Evolutionary conservation across 1,140 invertebrate species (phyloP).

Genomic region (Drosophila sechellia): DNA sequence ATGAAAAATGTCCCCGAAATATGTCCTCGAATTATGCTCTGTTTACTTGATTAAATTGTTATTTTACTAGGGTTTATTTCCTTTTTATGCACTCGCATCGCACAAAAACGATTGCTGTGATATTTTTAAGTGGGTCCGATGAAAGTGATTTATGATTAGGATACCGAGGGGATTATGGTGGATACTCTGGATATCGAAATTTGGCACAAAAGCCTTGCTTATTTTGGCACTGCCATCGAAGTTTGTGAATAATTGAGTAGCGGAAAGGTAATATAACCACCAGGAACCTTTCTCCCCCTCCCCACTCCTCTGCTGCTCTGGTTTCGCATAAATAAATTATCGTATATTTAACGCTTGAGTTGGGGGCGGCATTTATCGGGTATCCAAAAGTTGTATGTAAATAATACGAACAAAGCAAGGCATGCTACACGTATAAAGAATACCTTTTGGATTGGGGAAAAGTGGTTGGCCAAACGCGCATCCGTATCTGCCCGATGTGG

Average conservation of each 20-base stretch:
- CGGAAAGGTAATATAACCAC: neutral
- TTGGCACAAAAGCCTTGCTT: constrained; percentile 6
- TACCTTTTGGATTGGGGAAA: constrained; percentile 21
- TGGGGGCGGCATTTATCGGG: constrained; percentile 36
- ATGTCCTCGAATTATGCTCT: neutral
- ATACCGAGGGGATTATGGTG: constrained; percentile 7
- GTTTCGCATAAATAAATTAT: constrained; percentile 57
- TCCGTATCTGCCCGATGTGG: constrained; percentile 56
- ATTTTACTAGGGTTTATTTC: constrained; percentile 28
- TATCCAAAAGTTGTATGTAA: constrained; percentile 60
- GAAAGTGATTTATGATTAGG: constrained; percentile 32
- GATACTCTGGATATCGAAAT: constrained; percentile 28
- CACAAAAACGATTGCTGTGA: constrained; percentile 19
- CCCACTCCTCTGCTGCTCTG: constrained; percentile 6
- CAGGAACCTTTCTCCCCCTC: neutral
- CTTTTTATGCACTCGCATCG: constrained; percentile 20
- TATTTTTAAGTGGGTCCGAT: constrained; percentile 31
- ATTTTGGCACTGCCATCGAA: constrained; percentile 16
- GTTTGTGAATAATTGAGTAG: constrained; percentile 27
- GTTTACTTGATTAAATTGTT: constrained; percentile 12
- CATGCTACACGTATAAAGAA: neutral
- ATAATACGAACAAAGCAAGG: constrained; percentile 30
- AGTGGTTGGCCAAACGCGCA: constrained; percentile 31
- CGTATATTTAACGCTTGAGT: constrained; percentile 30
- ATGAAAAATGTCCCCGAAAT: too few species aligned